Base-by-base conservation (phyloP, 2,113 vertebrate genomes). In the Centropus unirufus region DNA sequence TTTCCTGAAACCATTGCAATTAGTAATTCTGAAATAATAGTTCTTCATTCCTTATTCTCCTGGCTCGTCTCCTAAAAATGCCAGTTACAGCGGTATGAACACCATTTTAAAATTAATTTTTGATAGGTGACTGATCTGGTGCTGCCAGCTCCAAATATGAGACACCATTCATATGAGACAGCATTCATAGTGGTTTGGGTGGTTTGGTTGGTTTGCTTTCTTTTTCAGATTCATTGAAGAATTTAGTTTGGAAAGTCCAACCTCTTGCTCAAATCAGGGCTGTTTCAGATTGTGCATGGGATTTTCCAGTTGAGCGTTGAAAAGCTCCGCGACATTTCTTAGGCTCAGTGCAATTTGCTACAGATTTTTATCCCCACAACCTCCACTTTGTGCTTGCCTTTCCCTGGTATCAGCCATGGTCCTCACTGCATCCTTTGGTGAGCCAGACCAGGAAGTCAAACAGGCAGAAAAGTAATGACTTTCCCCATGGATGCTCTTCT, bases 41-140 rank as follows among this genome's bases (percentile, higher is more conserved):
- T 58, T 77, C 18, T 77, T 24, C 11, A 55, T 18, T 18, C 42
- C 32, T 84, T 29, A 46, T 63, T 12, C 22, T 54, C 34, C 17
- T 89, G 21, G 10, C 14, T 91, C 23, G 76, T 86, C 40, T 86
- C 26, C 46, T 47, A 59, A 73, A 94, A 91, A 80, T n/a, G 20
- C 18, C 16, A 2, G 1, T 59, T 77, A 16, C 7, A 89, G 24
- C 39, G 70, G 55, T 24, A 51, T 14, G 14, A 86, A 17, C 22
- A 62, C 12, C 21, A 46, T 81, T 40, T 69, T 13, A 6, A 87
- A 55, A 67, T n/a, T 5, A 5, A 10, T 42, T 52, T 75, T 78
- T 84, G 24, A 6, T 47, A 40, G 20, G 15, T 61, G 24, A n/a
- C 26, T 78, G 49, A 47, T 76, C 32, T 69, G 81, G 39, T 44